Conservation (phyloP, 2,888 invertebrate species). For the Seladonia tumulorum region DNA sequence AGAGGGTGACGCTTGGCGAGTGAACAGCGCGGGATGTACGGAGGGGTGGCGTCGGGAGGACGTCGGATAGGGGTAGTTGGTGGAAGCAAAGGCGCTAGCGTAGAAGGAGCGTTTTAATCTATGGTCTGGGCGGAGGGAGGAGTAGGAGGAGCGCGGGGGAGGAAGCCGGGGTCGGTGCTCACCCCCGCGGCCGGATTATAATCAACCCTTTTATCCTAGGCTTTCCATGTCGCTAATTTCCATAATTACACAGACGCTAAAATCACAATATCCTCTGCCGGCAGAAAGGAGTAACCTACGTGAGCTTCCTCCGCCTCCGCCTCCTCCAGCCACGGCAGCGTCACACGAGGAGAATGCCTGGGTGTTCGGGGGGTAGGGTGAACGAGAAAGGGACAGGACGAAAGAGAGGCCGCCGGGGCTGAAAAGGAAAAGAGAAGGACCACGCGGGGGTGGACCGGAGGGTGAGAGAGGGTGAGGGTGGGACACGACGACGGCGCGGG, state of each 20-base stretch:
- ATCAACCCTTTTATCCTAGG: slow-evolving; percentile 85
- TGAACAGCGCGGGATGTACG: slow-evolving; percentile 47
- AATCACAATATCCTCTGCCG: slow-evolving; percentile 84
- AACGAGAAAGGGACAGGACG: slow-evolving; percentile 51
- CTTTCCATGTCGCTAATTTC: slow-evolving; percentile 85
- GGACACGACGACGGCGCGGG: slow-evolving; percentile 46
- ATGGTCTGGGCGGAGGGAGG: slow-evolving; percentile 77
- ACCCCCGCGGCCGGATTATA: slow-evolving; percentile 83
- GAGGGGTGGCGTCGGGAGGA: slow-evolving; percentile 43
- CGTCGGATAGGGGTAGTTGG: slow-evolving; percentile 66
- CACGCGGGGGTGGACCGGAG: neutral
- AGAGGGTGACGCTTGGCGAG: slow-evolving; percentile 55
- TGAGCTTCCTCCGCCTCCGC: slow-evolving; percentile 71
- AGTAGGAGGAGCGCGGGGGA: slow-evolving; percentile 47
- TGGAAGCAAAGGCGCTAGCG: slow-evolving; percentile 80
- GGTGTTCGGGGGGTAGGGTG: slow-evolving; percentile 56
- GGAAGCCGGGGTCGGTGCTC: slow-evolving; percentile 68
- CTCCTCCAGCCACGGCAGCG: slow-evolving; percentile 64
- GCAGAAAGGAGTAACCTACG: slow-evolving; percentile 83
- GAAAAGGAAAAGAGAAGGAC: slow-evolving; percentile 60
- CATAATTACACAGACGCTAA: slow-evolving; percentile 85
- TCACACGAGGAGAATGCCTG: slow-evolving; percentile 75
- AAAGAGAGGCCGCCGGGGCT: slow-evolving; percentile 45
- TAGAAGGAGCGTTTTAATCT: slow-evolving; percentile 84
- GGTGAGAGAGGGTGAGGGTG: neutral